phyloP scores from a whole-genome alignment of 2,888 invertebrate genomes.

The Leptinotarsa peninsularis region DNA sequence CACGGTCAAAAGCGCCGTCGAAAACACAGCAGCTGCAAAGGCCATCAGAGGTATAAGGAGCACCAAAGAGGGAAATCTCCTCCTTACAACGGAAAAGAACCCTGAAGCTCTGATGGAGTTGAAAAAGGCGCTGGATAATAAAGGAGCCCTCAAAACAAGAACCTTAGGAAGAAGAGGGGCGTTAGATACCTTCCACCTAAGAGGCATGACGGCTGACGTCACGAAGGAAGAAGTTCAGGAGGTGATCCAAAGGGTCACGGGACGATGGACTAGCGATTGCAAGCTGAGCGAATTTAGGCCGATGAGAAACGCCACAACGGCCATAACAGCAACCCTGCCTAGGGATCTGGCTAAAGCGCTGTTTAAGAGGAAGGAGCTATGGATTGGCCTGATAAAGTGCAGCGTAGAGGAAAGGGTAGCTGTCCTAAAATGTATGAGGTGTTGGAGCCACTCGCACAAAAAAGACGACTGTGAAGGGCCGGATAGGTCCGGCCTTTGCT shows the following conservation, averaged over 20 bases:
- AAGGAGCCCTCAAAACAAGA: not conserved
- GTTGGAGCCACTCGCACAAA: not conserved
- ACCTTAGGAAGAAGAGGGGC: not conserved
- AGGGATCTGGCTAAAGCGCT: not conserved
- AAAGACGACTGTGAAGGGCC: not conserved
- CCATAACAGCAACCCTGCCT: slow-evolving; percentile 4
- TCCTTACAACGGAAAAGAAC: slow-evolving; percentile 6
- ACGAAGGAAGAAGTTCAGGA: not conserved
- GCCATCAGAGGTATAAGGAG: slow-evolving; percentile 13
- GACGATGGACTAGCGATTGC: not conserved
- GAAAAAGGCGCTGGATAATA: not conserved
- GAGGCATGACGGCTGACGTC: slow-evolving; percentile 6
- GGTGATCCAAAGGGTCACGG: not conserved
- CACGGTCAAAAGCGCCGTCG: not conserved
- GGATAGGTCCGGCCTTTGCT: not conserved
- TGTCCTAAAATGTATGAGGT: not conserved
- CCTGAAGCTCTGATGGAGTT: not conserved
- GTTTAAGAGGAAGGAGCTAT: not conserved
- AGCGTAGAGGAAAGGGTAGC: not conserved
- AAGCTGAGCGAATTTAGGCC: not conserved
- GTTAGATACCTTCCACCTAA: not conserved
- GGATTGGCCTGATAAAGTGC: not conserved
- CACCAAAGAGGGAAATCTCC: slow-evolving; percentile 20
- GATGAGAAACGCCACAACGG: not conserved
- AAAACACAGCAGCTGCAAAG: not conserved